Evolutionary conservation across 2,113 vertebrate genomes (phyloP).

Genomic region (Phyllopteryx taeniolatus): DNA sequence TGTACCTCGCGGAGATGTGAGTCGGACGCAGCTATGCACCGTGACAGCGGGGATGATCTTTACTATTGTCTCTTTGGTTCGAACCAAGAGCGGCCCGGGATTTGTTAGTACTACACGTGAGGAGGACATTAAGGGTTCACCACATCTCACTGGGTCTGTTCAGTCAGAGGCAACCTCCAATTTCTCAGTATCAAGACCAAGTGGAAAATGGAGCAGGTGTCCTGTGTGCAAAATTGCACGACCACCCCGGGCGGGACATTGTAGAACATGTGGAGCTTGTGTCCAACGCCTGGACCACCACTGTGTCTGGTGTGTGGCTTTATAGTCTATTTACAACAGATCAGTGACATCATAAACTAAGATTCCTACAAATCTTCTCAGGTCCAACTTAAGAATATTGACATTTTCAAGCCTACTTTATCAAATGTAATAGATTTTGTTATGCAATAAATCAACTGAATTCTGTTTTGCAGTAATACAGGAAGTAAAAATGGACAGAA

Average conservation of each 20-base stretch:
- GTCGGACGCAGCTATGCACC: conserved; percentile 66
- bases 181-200: background rate
- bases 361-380: background rate
- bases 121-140: conserved; percentile 28
- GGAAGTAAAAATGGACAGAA: background rate
- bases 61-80: conserved; percentile 77
- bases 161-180: conserved; percentile 26
- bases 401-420: background rate
- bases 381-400: background rate
- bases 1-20: conserved; percentile 79
- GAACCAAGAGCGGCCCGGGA: conserved; percentile 87
- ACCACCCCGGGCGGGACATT: conserved; percentile 89
- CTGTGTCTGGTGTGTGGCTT: conserved; percentile 88
- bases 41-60: conserved; percentile 82
- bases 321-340: background rate
- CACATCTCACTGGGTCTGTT: conserved; percentile 43
- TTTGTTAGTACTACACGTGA: conserved; percentile 69
- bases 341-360: background rate
- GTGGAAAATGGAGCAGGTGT: conserved; percentile 61
- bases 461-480: background rate
- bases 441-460: background rate
- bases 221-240: conserved; percentile 79
- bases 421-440: background rate
- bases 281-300: conserved; percentile 92
- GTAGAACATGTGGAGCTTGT: conserved; percentile 86